Percentiles rank a stretch among this genome's conserved stretches.
Evolutionary conservation across 2,888 invertebrate species (phyloP).

Genomic region (Cephus rjabovi): DNA sequence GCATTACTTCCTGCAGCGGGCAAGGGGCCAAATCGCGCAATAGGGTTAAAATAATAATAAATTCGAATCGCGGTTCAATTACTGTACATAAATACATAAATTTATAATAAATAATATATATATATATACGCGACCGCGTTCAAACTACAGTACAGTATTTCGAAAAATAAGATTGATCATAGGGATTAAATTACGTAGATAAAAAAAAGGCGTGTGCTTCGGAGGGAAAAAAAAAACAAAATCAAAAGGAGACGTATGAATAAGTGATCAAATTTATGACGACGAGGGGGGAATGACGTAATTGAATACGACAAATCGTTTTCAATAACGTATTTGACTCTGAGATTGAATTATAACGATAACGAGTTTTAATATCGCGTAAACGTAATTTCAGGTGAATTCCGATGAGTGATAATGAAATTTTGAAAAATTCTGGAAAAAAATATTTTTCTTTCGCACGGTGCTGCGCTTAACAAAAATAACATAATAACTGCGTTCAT

Average conservation of each 20-base stretch:
- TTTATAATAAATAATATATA: not conserved
- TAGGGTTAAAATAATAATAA: constrained; percentile 39
- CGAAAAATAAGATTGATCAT: not conserved
- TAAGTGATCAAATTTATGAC: not conserved
- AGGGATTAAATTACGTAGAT: not conserved
- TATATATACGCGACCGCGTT: not conserved
- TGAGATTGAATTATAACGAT: not conserved
- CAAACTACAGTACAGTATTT: not conserved
- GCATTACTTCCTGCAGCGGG: constrained; percentile 48
- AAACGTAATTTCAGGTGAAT: not conserved
- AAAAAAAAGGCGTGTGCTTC: not conserved
- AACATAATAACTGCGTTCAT: not conserved
- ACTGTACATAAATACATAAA: constrained; percentile 6
- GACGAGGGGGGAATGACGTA: not conserved
- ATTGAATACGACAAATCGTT: not conserved
- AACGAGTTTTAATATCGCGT: not conserved
- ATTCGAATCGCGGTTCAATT: constrained; percentile 26
- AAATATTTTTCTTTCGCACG: not conserved
- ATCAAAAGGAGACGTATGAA: not conserved
- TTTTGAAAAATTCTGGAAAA: not conserved
- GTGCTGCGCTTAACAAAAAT: not conserved
- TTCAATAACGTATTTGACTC: not conserved
- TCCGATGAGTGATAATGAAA: not conserved
- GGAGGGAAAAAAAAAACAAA: not conserved
- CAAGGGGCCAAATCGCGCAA: constrained; percentile 57